phyloP scores from a whole-genome alignment of 2,113 vertebrate species.

The Heteronetta atricapilla region DNA sequence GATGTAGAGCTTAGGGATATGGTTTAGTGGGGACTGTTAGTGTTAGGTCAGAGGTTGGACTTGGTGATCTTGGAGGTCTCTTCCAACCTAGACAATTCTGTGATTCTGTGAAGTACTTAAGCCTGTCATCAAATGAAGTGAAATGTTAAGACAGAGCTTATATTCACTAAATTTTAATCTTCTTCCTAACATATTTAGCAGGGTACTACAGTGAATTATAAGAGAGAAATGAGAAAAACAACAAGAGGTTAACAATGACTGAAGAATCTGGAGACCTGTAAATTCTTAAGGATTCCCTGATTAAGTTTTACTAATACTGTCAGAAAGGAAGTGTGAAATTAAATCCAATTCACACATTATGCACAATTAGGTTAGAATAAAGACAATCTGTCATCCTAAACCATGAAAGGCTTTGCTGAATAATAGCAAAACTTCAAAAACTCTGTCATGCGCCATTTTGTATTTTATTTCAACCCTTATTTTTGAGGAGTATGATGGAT shows the following conservation, averaged over 20 bases:
- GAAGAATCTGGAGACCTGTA: not conserved
- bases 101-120: not conserved
- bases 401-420: not conserved
- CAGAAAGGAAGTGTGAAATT: slow-evolving; percentile 11
- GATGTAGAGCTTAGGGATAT: too few species aligned
- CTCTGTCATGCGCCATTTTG: not conserved
- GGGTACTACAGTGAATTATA: not conserved
- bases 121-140: not conserved
- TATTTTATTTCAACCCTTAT: not conserved
- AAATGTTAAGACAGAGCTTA: not conserved
- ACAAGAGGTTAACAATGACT: not conserved
- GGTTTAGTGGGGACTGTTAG: too few species aligned
- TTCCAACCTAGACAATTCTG: too few species aligned
- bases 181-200: not conserved
- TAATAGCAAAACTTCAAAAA: not conserved
- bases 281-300: not conserved
- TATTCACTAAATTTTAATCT: not conserved
- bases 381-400: not conserved
- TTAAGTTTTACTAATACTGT: not conserved
- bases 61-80: too few species aligned
- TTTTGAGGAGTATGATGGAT: not conserved
- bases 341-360: slow-evolving; percentile 1
- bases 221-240: not conserved
- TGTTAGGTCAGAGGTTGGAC: too few species aligned
- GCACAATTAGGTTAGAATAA: not conserved